phyloP scores from a whole-genome alignment of 2,113 vertebrate species.

The Oxygymnocypris stewartii region DNA sequence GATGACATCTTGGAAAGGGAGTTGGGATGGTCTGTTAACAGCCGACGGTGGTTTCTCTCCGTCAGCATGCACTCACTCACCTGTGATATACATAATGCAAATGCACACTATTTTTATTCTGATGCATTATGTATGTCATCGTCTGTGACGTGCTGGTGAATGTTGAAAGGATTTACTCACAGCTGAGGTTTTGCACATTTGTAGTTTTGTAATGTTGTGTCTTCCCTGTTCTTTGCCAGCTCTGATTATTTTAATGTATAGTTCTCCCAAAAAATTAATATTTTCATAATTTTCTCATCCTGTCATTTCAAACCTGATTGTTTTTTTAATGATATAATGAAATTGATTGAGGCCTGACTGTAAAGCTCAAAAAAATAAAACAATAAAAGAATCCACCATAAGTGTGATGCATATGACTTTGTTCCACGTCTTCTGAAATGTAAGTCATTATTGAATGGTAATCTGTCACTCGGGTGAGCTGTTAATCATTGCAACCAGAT shows the following conservation, averaged over 20 bases:
- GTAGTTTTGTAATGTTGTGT: not conserved
- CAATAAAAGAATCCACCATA: too few species aligned
- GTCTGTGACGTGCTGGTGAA: constrained; percentile 11
- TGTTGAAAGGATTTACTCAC: constrained; percentile 22
- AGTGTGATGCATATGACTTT: not conserved
- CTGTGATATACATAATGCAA: constrained; percentile 51
- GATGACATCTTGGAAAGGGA: not conserved
- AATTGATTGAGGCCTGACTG: not conserved
- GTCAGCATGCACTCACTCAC: constrained; percentile 52
- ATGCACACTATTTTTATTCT: constrained; percentile 14
- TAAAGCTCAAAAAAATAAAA: too few species aligned
- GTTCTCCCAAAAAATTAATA: not conserved
- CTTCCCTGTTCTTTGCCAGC: not conserved
- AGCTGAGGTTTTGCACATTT: constrained; percentile 17
- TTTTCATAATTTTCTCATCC: not conserved
- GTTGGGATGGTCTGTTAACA: not conserved
- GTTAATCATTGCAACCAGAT: not conserved
- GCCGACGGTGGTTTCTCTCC: not conserved
- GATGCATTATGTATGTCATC: constrained; percentile 48
- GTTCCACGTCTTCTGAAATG: not conserved
- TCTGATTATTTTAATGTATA: not conserved
- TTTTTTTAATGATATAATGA: not conserved
- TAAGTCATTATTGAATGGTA: not conserved
- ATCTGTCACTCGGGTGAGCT: not conserved
- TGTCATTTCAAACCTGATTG: not conserved